Evolutionary conservation across 2,888 invertebrate genomes (phyloP).

Genomic region (Nephrotoma appendiculata): DNA sequence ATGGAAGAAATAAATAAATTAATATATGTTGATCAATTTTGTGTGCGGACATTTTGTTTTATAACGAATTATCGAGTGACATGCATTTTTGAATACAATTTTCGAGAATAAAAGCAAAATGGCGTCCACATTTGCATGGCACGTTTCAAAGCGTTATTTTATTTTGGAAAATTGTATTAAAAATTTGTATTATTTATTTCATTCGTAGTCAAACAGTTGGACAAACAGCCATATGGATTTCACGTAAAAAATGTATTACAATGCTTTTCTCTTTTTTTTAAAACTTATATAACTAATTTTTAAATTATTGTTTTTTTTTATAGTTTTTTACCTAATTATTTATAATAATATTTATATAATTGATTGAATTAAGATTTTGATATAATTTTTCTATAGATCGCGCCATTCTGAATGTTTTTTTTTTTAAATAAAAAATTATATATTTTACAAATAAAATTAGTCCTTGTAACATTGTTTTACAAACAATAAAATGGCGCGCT

Average conservation of each 20-base stretch:
- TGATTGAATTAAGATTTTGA: background rate
- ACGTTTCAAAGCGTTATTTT: background rate
- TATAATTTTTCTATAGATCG: background rate
- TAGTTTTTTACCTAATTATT: background rate
- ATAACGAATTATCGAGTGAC: background rate
- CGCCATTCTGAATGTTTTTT: background rate
- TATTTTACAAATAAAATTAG: background rate
- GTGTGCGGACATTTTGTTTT: background rate
- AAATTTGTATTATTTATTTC: background rate
- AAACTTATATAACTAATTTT: background rate
- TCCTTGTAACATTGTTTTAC: background rate
- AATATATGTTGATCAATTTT: background rate
- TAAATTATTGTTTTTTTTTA: conserved; percentile 2
- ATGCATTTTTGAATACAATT: background rate
- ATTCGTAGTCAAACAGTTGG: background rate
- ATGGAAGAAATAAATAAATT: background rate
- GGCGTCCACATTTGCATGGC: background rate
- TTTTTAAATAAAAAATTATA: background rate
- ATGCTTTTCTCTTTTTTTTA: background rate
- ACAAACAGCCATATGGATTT: conserved; percentile 1
- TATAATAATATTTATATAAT: background rate
- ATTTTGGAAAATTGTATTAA: background rate
- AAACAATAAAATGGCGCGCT: background rate
- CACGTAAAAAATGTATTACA: background rate
- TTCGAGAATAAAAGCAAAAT: background rate